A percentile compares a stretch with the other conserved stretches of the same genome.
These are phyloP conservation scores for Gryon sp. DNA, from an alignment of 1,140 invertebrate genomes.

Conservation along the genomic window DNA sequence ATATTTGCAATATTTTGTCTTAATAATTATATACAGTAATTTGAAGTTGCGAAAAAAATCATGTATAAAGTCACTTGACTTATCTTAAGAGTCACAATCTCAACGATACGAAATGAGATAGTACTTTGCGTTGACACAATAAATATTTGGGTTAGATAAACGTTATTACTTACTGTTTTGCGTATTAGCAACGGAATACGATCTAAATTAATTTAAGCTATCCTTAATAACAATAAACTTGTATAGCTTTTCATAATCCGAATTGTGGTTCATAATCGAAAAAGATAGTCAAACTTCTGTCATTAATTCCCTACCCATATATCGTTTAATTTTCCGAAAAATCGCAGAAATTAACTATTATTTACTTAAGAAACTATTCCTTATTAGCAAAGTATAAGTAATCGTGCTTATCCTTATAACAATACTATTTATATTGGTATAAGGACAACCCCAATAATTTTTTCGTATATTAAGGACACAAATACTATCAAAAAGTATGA, in stretches of 20 bases:
- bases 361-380: too few relatives aligned
- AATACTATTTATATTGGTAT: too few relatives aligned
- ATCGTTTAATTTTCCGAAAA: slow-evolving; percentile 1
- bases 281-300: neutral
- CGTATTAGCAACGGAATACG: slow-evolving; percentile 13
- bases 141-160: slow-evolving; percentile 44
- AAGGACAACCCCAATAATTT: too few relatives aligned
- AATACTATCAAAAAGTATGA: too few relatives aligned
- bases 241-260: neutral
- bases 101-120: slow-evolving; percentile 13
- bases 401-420: too few relatives aligned
- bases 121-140: slow-evolving; percentile 37
- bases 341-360: too few relatives aligned
- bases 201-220: slow-evolving; percentile 32
- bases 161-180: slow-evolving; percentile 15
- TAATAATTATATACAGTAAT: too few relatives aligned
- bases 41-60: too few relatives aligned
- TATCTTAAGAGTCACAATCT: slow-evolving; percentile 33
- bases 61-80: slow-evolving; percentile 2
- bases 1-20: too few relatives aligned
- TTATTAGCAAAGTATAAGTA: too few relatives aligned
- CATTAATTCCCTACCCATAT: neutral
- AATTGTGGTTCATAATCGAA: too few relatives aligned
- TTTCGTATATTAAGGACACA: too few relatives aligned
- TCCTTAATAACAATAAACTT: slow-evolving; percentile 4